Base-by-base conservation (phyloP, 2,113 vertebrate species). In the Neomonachus schauinslandi region DNA sequence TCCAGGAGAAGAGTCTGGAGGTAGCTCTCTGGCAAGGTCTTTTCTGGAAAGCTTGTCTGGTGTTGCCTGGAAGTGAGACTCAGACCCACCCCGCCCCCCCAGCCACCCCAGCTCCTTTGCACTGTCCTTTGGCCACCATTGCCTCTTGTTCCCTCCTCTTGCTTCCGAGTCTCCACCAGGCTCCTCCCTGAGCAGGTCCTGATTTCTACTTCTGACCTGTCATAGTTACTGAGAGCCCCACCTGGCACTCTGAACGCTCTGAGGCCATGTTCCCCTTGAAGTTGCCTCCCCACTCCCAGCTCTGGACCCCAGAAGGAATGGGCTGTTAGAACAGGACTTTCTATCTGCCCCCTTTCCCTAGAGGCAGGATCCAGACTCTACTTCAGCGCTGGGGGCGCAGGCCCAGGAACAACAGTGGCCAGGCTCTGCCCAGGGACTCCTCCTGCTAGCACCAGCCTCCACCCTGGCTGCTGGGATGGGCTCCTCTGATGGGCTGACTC, bases 401-500 rank as follows among this genome's bases (percentile, higher is more conserved):
- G 91, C 33, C 53, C 77, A 51, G 51, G 53, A 49, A 69, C 85
- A 26, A 0, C 10, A 5, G 7, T 9, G 33, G 36, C 51, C 81
- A 46, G 39, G 59, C 55, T 36, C 51, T 0, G 3, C 33, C 61
- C 22, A 14, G 49, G 55, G 46, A 46, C 46, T 8, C 7, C 74
- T 61, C 53, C 87, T 53, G 55, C 53, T 16, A 53, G 28, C 51
- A 42, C 51, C 46, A 83, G 42, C 92, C 61, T 80, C 87, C 88
- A 2, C 94, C 95, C 92, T 22, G 89, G 15, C 63, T 67, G 31
- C 74, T 49, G 28, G 67, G 89, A 42, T 36, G 89, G 90, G 77
- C 92, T 49, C 4, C 31, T 36, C 18, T 63, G 89, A 82, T 65
- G n/a, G 57, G 71, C 96, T 96, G 96, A 93, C 76, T 96, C 71